Evolutionary conservation across 2,113 vertebrate species (phyloP), one percentile per base, ranked within the genome.

Genomic region (Emydocephalus ijimae): DNA sequence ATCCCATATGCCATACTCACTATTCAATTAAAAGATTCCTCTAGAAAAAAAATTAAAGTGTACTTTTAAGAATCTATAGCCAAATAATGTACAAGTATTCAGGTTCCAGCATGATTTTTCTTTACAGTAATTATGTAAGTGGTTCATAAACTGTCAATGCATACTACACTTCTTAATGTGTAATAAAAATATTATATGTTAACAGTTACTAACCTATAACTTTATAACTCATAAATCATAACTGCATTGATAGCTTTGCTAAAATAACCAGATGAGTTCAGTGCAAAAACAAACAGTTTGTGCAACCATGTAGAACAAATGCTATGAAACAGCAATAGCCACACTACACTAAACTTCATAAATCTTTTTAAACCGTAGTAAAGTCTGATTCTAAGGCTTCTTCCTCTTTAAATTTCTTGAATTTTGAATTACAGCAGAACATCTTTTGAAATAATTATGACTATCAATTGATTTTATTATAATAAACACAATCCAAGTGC

Each of bases 381-480:
- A 29, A 89, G 14, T 12, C 93, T 95, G 94, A 87, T 86, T 90
- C 64, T 52, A 85, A 94, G 92, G 24, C 87, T 54, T 34, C 56
- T 89, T n/a, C 74, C 55, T 85, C 94, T 90, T 91, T 94, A 94
- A 96, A 20, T 86, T 94, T 95, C 92, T 96, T 94, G 64, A 95
- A 95, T 95, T 97, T 95, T 97, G 91, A 96, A 97, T 95, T 93
- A 23, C 91, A 95, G 81, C 48, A 1, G 85, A 94, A 87, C 34
- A 90, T 93, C 39, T 92, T 94, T 93, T 94, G 93, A 93, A 94
- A 88, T 96, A 96, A 96, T 96, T 97, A 97, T 93, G 89, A 94
- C 89, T 92, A 96, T 90, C 12, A 94, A 93, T 96, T 97, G 91
- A 96, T 97, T 97, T 96, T 95, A 94, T 96, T 96, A 94, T 92